Percentiles rank a stretch among this genome's conserved stretches.
phyloP scores from a whole-genome alignment of 2,797 vertebrate species.

The Chanos chanos region DNA sequence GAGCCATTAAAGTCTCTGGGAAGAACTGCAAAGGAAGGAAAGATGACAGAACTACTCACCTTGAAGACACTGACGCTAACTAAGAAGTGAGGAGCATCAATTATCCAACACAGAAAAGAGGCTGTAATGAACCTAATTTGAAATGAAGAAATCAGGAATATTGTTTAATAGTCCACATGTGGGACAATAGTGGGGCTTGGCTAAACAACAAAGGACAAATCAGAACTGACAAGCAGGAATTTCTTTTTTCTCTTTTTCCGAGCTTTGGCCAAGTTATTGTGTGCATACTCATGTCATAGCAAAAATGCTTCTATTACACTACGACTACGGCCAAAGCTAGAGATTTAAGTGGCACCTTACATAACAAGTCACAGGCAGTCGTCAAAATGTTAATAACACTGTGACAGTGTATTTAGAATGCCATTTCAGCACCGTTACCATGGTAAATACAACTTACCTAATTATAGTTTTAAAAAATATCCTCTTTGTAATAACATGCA shows the following conservation, averaged over 20 bases:
- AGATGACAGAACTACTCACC: slow-evolving; percentile 52
- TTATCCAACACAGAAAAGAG: slow-evolving; percentile 45
- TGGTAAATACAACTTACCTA: no score
- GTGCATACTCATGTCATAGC: no score
- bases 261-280: neutral
- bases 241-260: neutral
- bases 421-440: no score
- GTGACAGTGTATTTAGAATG: no score
- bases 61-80: slow-evolving; percentile 28
- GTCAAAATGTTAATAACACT: no score
- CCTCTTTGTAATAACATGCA: no score
- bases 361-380: no score
- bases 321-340: no score
- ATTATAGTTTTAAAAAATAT: no score
- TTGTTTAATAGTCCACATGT: neutral
- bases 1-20: slow-evolving; percentile 27
- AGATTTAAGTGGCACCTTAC: no score
- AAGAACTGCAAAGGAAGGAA: neutral
- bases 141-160: neutral
- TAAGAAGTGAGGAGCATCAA: slow-evolving; percentile 54
- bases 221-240: neutral
- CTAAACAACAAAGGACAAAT: neutral
- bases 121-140: neutral
- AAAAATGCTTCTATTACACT: no score
- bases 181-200: neutral